These are phyloP conservation scores for Taphrorychus bicolor DNA, from an alignment of 2,888 invertebrate species.

Conservation along the genomic window DNA sequence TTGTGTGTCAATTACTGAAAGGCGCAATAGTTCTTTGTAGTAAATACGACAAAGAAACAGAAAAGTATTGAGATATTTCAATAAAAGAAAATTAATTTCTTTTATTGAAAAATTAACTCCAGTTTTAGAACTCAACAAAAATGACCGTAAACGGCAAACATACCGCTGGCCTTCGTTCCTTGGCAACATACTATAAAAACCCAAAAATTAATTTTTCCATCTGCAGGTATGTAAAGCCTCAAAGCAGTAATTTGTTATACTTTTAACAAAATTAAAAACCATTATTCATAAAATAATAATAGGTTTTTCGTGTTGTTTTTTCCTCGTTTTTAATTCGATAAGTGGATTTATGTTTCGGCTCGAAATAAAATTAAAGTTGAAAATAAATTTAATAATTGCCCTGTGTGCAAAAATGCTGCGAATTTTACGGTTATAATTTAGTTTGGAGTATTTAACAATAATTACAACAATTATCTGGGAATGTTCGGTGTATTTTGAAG, in stretches of 20 bases:
- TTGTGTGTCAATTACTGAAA: no score
- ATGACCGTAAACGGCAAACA: no score
- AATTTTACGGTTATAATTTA: slow-evolving; percentile 17
- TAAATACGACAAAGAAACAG: no score
- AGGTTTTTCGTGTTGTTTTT: slow-evolving; percentile 1
- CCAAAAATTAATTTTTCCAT: no score
- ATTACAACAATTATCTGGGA: not conserved
- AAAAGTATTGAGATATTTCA: no score
- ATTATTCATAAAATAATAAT: not conserved
- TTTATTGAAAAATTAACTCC: no score
- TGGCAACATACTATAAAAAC: no score
- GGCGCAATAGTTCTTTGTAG: no score
- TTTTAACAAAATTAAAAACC: slow-evolving; percentile 11
- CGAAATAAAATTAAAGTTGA: slow-evolving; percentile 24
- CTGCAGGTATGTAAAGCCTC: no score
- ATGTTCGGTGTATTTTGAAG: not conserved
- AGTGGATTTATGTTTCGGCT: slow-evolving; percentile 23
- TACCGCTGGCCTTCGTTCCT: no score
- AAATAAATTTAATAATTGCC: slow-evolving; percentile 27
- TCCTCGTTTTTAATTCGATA: slow-evolving; percentile 24
- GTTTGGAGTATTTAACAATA: not conserved
- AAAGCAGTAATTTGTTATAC: not conserved
- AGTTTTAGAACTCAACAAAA: no score
- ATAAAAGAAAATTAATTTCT: no score
- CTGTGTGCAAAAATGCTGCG: slow-evolving; percentile 13